phyloP scores from a whole-genome alignment of 2,888 invertebrate species.

The Torymus aiolomorphi region DNA sequence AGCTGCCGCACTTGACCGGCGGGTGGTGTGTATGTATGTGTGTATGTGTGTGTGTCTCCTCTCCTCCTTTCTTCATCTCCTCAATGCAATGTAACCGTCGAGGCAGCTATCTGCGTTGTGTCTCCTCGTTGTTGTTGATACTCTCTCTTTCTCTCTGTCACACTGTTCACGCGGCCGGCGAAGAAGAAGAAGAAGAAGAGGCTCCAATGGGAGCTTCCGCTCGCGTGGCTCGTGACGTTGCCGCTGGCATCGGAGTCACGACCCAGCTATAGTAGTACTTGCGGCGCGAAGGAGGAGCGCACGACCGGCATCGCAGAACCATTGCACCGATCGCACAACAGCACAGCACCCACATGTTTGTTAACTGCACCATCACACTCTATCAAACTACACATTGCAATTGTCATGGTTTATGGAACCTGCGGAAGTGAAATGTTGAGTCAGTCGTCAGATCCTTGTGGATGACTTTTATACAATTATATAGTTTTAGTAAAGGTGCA shows the following conservation, averaged over 20 bases:
- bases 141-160: background rate
- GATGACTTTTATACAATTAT: no score
- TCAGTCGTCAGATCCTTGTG: no score
- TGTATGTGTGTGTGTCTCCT: slow-evolving; percentile 16
- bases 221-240: no score
- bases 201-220: no score
- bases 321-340: slow-evolving; percentile 41
- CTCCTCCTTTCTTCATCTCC: background rate
- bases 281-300: no score
- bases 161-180: slow-evolving; percentile 53
- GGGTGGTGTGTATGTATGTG: slow-evolving; percentile 25
- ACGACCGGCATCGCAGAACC: no score
- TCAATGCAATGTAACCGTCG: background rate
- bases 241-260: background rate
- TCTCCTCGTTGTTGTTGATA: no score
- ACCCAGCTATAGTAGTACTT: background rate
- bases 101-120: no score
- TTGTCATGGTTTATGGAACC: slow-evolving; percentile 89
- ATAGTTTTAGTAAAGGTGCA: no score
- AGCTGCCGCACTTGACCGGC: slow-evolving; percentile 63
- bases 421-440: slow-evolving; percentile 66
- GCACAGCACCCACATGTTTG: slow-evolving; percentile 67
- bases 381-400: slow-evolving; percentile 78
- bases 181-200: slow-evolving; percentile 10
- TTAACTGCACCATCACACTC: slow-evolving; percentile 70